phyloP scores from a whole-genome alignment of 2,113 vertebrate genomes.

The Crypturellus undulatus region DNA sequence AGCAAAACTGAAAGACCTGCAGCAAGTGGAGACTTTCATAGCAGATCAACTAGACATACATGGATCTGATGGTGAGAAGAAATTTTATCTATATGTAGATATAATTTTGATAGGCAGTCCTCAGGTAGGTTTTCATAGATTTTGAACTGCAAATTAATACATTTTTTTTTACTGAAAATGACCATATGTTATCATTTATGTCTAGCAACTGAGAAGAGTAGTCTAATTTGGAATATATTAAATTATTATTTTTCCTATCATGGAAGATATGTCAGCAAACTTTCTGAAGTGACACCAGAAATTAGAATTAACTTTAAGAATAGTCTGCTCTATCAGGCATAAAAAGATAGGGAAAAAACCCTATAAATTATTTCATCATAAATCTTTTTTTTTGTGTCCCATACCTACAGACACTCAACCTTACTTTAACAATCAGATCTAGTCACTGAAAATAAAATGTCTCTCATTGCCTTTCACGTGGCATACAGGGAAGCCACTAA shows the following conservation, averaged over 20 bases:
- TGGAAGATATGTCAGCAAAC: neutral
- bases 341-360: neutral
- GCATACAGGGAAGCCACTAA: neutral
- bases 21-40: neutral
- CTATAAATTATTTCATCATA: no score
- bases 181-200: neutral
- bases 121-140: neutral
- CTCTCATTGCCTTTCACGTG: neutral
- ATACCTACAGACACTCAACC: no score
- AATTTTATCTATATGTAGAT: neutral
- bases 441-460: neutral
- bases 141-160: neutral
- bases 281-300: neutral
- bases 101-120: neutral
- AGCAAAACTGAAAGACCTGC: neutral
- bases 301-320: neutral
- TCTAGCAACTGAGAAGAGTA: neutral
- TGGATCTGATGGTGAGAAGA: neutral
- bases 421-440: neutral
- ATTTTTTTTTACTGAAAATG: no score
- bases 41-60: neutral
- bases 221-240: neutral
- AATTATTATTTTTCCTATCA: neutral
- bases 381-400: no score
- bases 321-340: neutral